Base-by-base conservation (phyloP, 2,113 vertebrate species). In the Petroica traversi region DNA sequence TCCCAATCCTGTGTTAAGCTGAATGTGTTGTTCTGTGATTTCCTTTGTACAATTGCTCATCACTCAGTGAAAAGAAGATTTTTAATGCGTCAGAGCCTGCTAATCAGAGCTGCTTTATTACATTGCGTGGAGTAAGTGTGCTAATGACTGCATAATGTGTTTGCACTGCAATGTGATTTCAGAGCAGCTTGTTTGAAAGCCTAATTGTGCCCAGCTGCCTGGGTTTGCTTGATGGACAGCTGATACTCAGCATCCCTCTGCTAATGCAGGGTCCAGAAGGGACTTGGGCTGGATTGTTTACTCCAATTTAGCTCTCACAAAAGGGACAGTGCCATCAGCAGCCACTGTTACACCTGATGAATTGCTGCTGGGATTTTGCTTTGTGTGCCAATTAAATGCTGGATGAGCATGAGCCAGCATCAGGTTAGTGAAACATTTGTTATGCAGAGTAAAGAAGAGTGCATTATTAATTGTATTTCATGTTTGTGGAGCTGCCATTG, bases 101-200 rank as follows among this genome's bases (percentile, higher is more conserved):
- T 95, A 93, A 96, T 94, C 58, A 80, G 61, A 64, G 64, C 69
- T 71, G 72, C 63, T 89, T 94, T 93, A 54, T 85, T 93, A 62
- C 58, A 59, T 91, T 97, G 94, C 78, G 29, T 55, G 34, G 68
- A 49, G 57, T 52, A 77, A 92, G 89, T 71, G 91, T 96, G 88
- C 88, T 96, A 95, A 96, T 93, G 91, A 91, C 66, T 71, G 76
- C 54, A 52, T 95, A 96, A 97, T 92, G 83, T 93, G 82, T 97
- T 96, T 97, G 88, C 91, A 94, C 71, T 87, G 82, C 73, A 54
- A 45, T 78, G 95, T 66, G 92, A 87, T 97, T 95, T 87, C 49
- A 33, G 54, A 81, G 92, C 78, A 67, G 58, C 82, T 64, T 85
- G 57, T 92, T 93, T 77, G 78, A 64, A 85, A 95, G 89, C 69